Evolutionary conservation across 1,140 invertebrate species (phyloP), one percentile per base, ranked within the genome.

Genomic region (Bombus balteatus): DNA sequence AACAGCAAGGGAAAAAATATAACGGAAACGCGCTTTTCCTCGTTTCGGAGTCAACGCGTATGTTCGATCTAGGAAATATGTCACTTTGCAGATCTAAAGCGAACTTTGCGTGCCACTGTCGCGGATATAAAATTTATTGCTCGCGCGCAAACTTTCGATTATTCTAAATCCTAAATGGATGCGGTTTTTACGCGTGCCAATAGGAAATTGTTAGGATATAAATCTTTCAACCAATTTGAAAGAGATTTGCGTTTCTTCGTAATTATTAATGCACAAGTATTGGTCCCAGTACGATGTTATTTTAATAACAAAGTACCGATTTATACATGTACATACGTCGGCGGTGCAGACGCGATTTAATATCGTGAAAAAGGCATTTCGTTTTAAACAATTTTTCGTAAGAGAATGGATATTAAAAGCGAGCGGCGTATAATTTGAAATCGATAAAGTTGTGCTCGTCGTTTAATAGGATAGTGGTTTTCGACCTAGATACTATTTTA

Each of bases 391-490:
- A 66, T 66, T 66, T 66, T 66, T 66, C 12, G 32, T 10, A 32
- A 18, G 13, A 15, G n/a, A 32, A 18, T 32, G 65, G n/a, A 18
- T 39, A 70, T 37, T 25, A 37, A 34, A 70, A 25, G 68, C 68
- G 25, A 12, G 22, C 22, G 22, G 37, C 37, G 18, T 70, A 70
- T 39, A 70, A 70, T 70, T 70, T 22, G 37, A 70, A 70, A 70
- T 70, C 68, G 37, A 70, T 70, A 22, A 37, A 70, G 37, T 70
- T 39, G 68, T 39, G 22, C 68, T 39, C 37, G 22, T 39, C 37
- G 70, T 41, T 71, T 71, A 71, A 71, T 71, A 41, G 39, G 37
- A 71, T n/a, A 41, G 39, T 25, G 68, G 68, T 70, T 70, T 70
- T 70, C 68, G 68, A 70, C 37, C 68, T 10, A 34, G 68, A 70